Evolutionary conservation across 1,140 invertebrate genomes (phyloP), one percentile per base, ranked within the genome.

Genomic region (Drosophila obscura): DNA sequence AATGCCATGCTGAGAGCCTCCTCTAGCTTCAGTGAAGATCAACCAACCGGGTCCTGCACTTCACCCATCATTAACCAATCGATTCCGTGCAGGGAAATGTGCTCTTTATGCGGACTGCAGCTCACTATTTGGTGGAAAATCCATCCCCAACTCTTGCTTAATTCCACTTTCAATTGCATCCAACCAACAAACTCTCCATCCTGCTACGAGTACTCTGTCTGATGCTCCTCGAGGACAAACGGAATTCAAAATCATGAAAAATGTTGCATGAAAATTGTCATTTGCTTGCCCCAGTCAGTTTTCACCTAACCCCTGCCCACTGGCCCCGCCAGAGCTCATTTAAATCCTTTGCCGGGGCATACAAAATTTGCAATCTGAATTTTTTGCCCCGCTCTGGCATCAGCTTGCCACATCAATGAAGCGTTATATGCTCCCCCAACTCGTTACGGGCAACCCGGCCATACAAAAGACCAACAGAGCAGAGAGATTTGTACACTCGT

Each of bases 341-440:
- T 55, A 74, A 59, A 63, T 80, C 52, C 45, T 68, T 68, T 66
- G 62, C 67, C 46, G 19, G 68, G 67, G 51, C 48, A 57, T 46
- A 50, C 44, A 77, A 53, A 46, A 49, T 68, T 43, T 60, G 56
- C 43, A 53, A 71, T 46, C 77, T 71, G 49, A 64, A 60, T 69
- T 63, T 46, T 57, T 55, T 57, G 46, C 46, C 31, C 60, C 48
- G 41, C 57, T 67, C 49, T 52, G 57, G 62, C 56, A 73, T 41
- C 16, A 65, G 65, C 43, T 77, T 67, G 52, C 49, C 77, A 64
- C 66, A 58, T 80, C 71, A 63, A 80, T 80, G 59, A 68, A 75
- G 63, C 73, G 49, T 59, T 67, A 57, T 60, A 52, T 45, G 59
- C 63, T 67, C 63, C 35, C 35, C 45, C 51, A 80, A 72, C 58